Base-by-base conservation (phyloP, 2,797 vertebrate genomes). In the Periophthalmus magnuspinnatus region DNA sequence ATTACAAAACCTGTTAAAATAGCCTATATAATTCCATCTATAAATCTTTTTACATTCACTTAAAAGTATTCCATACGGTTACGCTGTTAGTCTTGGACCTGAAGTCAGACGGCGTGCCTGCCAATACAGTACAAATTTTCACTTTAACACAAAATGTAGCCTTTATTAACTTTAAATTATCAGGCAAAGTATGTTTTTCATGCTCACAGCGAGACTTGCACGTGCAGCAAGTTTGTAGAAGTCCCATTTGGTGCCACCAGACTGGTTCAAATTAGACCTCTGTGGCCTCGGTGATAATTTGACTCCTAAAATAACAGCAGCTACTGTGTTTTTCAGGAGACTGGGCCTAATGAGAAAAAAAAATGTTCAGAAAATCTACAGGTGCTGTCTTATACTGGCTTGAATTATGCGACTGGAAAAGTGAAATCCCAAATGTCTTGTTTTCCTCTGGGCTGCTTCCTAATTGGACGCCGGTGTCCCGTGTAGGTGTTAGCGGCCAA, bases 301-400 rank as follows among this genome's bases (percentile, higher is more conserved):
- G 85, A 89, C 81, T 86, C 81, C 76, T 84, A 84, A 75, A 90
- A 91, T 91, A 92, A 89, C 87, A 90, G 79, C 71, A 58, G 88
- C 90, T 91, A 84, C 89, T 90, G 87, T 89, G 87, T 90, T 91
- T 88, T 90, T 81, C 82, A 85, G 70, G 75, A 87, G 81, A 84
- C 88, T 88, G 85, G 81, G 85, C 71, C 79, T 7, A 74, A 76
- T n/a, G n/a, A 90, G 84, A 5, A 86, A 82, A 85, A 28, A 5
- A 86, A 82, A 72, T 8, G 81, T 84, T 87, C 82, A 84, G 88
- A 84, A 89, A 34, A 86, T 81, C 80, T 81, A 84, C 87, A 90
- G 88, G 88, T 91, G 87, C 75, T 78, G 66, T 6, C 71, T 83
- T 28, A 28, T 48, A 19, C 41, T 28, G 38, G 52, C 34, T 70